Conservation (phyloP, 2,888 invertebrate species). For the Salticus scenicus region DNA sequence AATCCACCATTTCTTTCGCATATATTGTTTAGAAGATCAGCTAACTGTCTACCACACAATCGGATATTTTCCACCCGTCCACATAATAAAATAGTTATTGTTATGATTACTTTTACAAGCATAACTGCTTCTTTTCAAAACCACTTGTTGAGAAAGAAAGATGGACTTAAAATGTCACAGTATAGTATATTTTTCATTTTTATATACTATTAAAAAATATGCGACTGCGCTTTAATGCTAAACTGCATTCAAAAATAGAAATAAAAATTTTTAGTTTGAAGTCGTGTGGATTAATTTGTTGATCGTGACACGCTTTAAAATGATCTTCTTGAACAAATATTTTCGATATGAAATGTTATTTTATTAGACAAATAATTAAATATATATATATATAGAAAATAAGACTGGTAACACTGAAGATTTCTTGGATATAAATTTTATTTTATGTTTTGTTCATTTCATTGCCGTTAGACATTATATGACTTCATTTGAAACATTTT, state of each 20-base stretch:
- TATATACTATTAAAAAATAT: background rate
- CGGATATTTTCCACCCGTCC: slow-evolving; percentile 34
- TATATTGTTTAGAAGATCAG: slow-evolving; percentile 50
- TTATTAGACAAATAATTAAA: background rate
- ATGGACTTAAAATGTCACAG: too few relatives aligned
- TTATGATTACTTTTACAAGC: background rate
- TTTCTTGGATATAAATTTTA: background rate
- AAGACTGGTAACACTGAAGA: background rate
- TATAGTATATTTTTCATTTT: background rate
- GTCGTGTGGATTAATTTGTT: slow-evolving; percentile 24
- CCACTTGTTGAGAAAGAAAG: too few relatives aligned
- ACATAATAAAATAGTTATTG: background rate
- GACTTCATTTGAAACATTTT: background rate
- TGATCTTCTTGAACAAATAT: background rate
- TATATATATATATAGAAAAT: too few relatives aligned
- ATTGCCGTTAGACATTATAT: background rate
- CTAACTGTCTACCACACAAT: slow-evolving; percentile 57
- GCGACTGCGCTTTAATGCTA: background rate
- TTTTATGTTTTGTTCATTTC: background rate
- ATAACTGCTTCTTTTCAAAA: too few relatives aligned
- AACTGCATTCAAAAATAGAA: background rate
- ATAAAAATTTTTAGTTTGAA: slow-evolving; percentile 4
- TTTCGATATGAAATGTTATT: background rate
- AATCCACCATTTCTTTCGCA: slow-evolving; percentile 62
- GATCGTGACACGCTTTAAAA: slow-evolving; percentile 35